These are phyloP conservation scores for Glossophaga mutica DNA, from an alignment of 2,797 vertebrate species.

Conservation along the genomic window DNA sequence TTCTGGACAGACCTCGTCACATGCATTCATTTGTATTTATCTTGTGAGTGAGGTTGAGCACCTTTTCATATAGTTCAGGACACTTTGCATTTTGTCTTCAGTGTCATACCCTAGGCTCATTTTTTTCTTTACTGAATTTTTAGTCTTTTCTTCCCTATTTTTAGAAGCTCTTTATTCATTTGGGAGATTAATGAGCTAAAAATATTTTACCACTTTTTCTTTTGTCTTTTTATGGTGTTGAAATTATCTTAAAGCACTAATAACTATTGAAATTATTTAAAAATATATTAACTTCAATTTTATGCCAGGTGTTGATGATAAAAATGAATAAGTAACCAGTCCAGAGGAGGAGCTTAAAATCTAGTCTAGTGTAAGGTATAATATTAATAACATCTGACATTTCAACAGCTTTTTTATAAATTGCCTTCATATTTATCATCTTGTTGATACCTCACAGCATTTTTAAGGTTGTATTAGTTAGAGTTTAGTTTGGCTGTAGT, in stretches of 20 bases:
- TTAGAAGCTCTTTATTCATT: background rate
- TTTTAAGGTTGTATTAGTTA: conserved; percentile 20
- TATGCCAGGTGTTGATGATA: background rate
- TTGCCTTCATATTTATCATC: background rate
- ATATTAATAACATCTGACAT: conserved; percentile 6
- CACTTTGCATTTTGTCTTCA: conserved; percentile 14
- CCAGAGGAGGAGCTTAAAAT: background rate
- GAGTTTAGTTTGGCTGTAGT: background rate
- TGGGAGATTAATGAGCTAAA: conserved; percentile 11
- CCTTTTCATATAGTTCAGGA: background rate
- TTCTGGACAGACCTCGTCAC: background rate
- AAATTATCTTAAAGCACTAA: conserved; percentile 12
- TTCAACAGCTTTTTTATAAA: conserved; percentile 27
- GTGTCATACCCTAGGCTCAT: background rate
- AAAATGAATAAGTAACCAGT: background rate
- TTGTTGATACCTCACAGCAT: background rate
- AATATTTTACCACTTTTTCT: conserved; percentile 23
- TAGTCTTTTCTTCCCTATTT: background rate
- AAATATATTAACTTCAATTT: background rate
- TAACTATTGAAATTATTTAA: background rate
- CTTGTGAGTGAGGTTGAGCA: background rate
- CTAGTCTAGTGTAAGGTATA: background rate
- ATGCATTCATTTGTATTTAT: background rate
- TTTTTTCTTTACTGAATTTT: background rate
- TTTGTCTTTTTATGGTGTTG: conserved; percentile 4